Evolutionary conservation across 2,888 invertebrate species (phyloP), one percentile per base, ranked within the genome.

Genomic region (Drosophila aldrichi): DNA sequence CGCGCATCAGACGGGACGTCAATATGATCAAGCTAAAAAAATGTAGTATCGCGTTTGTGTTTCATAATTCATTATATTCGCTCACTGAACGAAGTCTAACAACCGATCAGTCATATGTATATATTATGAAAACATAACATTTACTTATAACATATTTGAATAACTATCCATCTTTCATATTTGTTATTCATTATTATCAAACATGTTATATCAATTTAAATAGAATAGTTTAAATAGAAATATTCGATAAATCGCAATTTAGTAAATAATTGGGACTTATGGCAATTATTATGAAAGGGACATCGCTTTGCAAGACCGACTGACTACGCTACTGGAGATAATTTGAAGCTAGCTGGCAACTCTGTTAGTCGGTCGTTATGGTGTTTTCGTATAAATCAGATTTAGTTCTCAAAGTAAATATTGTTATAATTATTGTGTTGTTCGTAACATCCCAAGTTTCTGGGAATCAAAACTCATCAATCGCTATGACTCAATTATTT

Each of bases 321-420:
- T 12, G 44, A 9, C 55, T 57, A 60, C 52, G 43, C 32, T 41
- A 16, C 25, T 61, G 32, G 22, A 1, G 22, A 9, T 20, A 20
- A 18, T 20, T 49, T 51, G 5, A 3, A 12, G 36, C 14, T 12
- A 32, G 34, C n/a, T 70, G 77, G 52, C 75, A 78, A 69, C 78
- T 44, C 73, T 75, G 40, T 55, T 36, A 48, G 57, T 68, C 49
- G 68, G 77, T 79, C 74, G 81, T 81, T 78, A 86, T 86, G 85
- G 71, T 70, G 63, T 63, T 74, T 69, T 71, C 62, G 58, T 77
- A 73, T 58, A 64, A 71, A 67, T 81, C 69, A 34, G 62, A 61
- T 70, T 79, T 72, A 58, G 62, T 75, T 67, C 49, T 67, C 64
- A 74, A 58, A 73, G 18, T 49, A 62, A 51, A 41, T 34, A 65